Evolutionary conservation across 2,113 vertebrate genomes (phyloP).

Genomic region (Tragelaphus strepsiceros): DNA sequence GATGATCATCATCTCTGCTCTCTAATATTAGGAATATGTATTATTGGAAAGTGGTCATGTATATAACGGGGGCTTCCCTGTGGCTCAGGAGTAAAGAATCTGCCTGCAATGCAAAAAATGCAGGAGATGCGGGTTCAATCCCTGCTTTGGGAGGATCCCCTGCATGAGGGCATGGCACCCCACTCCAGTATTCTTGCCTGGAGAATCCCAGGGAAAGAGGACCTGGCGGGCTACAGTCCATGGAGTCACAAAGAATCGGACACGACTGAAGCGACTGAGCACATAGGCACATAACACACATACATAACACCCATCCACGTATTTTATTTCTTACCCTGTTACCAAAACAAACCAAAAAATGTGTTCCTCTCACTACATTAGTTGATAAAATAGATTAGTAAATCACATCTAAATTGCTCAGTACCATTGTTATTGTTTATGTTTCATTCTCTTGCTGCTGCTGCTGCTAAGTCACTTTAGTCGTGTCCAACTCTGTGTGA

Average conservation of each 20-base stretch:
- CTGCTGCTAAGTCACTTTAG: no score
- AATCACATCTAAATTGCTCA: background rate
- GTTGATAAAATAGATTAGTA: background rate
- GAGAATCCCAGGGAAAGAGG: background rate
- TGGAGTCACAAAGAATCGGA: background rate
- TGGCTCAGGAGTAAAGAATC: background rate
- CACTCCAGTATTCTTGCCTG: background rate
- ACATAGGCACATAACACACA: background rate
- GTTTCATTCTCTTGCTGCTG: background rate
- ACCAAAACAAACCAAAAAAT: background rate
- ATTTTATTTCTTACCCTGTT: background rate
- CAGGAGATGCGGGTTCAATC: background rate
- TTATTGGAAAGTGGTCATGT: background rate
- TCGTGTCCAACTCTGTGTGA: no score
- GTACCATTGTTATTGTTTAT: background rate
- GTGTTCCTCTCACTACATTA: background rate
- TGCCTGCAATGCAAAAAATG: background rate
- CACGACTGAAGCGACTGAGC: rapidly evolving
- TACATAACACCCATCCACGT: background rate
- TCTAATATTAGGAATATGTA: background rate
- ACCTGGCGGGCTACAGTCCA: background rate
- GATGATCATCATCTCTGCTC: background rate
- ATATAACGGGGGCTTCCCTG: background rate
- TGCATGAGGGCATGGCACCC: background rate
- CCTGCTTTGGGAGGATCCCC: background rate